A percentile compares a stretch with the other conserved stretches of the same genome.
phyloP scores from a whole-genome alignment of 2,797 vertebrate genomes.

The Catharus ustulatus region DNA sequence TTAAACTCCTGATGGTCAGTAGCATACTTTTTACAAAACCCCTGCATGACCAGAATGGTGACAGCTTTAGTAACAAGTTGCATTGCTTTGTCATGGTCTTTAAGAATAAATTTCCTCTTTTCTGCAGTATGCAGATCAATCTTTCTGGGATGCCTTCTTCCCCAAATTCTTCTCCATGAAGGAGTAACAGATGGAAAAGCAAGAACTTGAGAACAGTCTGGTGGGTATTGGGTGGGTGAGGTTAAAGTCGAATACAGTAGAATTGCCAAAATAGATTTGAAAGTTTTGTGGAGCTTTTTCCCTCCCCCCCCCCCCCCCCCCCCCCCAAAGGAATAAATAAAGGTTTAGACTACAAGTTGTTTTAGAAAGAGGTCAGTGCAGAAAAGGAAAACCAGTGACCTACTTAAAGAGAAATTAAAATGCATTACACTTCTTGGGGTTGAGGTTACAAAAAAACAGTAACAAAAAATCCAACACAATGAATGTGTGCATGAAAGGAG shows the following conservation, averaged over 20 bases:
- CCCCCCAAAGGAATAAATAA: neutral
- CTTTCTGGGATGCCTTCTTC: neutral
- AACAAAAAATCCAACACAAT: neutral
- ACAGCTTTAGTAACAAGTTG: neutral
- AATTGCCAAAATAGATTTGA: constrained; percentile 21
- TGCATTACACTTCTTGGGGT: constrained; percentile 21
- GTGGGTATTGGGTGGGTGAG: constrained; percentile 18
- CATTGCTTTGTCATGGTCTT: neutral
- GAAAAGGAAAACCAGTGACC: constrained; percentile 30
- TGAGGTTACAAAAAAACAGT: constrained; percentile 4
- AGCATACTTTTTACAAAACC: neutral
- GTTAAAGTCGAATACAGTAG: neutral
- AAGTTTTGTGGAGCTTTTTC: neutral
- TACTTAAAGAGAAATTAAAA: constrained; percentile 56
- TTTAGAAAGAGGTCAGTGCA: neutral
- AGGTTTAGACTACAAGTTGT: neutral
- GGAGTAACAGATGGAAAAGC: constrained; percentile 41
- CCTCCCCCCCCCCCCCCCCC: neutral
- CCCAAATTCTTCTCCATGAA: neutral
- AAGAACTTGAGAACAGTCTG: constrained; percentile 29
- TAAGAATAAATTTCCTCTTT: neutral
- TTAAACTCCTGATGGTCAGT: neutral
- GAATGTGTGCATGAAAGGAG: neutral
- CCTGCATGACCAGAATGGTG: neutral
- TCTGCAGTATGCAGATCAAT: neutral